These are phyloP conservation scores for Okapia johnstoni DNA, from an alignment of 2,113 vertebrate species.

Conservation along the genomic window DNA sequence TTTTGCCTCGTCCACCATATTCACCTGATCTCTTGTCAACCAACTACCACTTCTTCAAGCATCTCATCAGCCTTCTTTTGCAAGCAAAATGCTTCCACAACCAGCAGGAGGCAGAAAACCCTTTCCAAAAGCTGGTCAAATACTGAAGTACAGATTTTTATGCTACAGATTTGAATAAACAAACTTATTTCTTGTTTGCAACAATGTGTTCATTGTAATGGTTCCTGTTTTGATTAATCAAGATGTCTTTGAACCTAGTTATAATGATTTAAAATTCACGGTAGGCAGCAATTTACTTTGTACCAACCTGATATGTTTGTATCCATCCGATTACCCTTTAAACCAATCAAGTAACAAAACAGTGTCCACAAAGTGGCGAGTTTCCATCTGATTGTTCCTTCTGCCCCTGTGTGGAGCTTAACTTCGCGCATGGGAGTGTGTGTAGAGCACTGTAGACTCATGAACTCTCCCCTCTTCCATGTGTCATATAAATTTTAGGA, in stretches of 20 bases:
- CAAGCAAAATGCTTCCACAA: not conserved
- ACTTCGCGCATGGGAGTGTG: not conserved
- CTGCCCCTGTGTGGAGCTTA: not conserved
- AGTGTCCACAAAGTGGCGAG: not conserved
- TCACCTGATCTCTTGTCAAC: not conserved
- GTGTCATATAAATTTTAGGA: not conserved
- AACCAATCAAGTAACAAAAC: not conserved
- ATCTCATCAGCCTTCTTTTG: not conserved
- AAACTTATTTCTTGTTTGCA: not conserved
- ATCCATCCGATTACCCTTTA: not conserved
- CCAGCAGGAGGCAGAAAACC: not conserved
- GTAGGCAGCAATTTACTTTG: not conserved
- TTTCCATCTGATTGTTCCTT: not conserved
- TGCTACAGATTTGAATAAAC: not conserved
- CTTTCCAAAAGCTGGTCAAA: not conserved
- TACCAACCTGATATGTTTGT: not conserved
- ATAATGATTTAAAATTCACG: not conserved
- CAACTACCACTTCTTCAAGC: not conserved
- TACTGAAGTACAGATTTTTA: not conserved
- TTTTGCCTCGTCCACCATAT: not conserved
- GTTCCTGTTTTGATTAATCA: not conserved
- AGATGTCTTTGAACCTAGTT: not conserved
- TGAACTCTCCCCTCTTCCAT: not conserved
- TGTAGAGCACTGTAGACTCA: not conserved
- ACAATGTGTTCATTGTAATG: not conserved